A percentile compares a stretch with the other conserved stretches of the same genome.
Evolutionary conservation across 1,140 invertebrate species (phyloP).

Genomic region (Lordiphosa collinella): DNA sequence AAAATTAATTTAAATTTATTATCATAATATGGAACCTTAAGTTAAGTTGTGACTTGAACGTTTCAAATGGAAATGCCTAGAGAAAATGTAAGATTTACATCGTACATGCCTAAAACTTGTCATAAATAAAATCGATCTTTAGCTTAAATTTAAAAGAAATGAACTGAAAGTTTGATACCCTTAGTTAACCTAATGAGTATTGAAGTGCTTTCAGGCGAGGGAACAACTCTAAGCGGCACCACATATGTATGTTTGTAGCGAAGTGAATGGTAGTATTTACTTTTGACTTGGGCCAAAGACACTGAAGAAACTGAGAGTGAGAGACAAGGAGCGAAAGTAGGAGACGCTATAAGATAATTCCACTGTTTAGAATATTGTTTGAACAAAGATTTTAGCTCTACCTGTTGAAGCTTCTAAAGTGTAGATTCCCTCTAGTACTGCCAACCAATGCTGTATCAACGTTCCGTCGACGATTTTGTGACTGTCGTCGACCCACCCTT

Average conservation of each 20-base stretch:
- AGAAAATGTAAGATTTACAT: constrained; percentile 4
- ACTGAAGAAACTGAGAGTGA: too few relatives aligned
- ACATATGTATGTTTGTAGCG: background rate
- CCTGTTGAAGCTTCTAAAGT: too few relatives aligned
- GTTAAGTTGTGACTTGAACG: constrained; percentile 42
- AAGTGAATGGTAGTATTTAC: background rate
- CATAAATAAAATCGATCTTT: constrained; percentile 1
- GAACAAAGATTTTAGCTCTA: too few relatives aligned
- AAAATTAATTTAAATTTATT: constrained; percentile 43
- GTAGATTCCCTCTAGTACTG: too few relatives aligned
- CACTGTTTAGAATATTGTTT: too few relatives aligned
- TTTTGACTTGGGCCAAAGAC: too few relatives aligned
- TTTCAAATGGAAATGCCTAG: constrained; percentile 7
- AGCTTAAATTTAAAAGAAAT: background rate
- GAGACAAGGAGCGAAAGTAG: too few relatives aligned
- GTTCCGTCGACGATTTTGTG: too few relatives aligned
- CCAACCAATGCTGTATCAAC: too few relatives aligned
- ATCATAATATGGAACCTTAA: constrained; percentile 37
- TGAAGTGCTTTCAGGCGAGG: background rate
- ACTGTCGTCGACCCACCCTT: too few relatives aligned
- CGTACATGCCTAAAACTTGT: background rate
- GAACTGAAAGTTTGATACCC: too few relatives aligned
- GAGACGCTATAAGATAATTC: too few relatives aligned
- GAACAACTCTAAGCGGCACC: background rate
- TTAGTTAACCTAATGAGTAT: constrained; percentile 4